These are phyloP conservation scores for Podabrus alpinus DNA, from an alignment of 2,888 invertebrate genomes.

Conservation along the genomic window DNA sequence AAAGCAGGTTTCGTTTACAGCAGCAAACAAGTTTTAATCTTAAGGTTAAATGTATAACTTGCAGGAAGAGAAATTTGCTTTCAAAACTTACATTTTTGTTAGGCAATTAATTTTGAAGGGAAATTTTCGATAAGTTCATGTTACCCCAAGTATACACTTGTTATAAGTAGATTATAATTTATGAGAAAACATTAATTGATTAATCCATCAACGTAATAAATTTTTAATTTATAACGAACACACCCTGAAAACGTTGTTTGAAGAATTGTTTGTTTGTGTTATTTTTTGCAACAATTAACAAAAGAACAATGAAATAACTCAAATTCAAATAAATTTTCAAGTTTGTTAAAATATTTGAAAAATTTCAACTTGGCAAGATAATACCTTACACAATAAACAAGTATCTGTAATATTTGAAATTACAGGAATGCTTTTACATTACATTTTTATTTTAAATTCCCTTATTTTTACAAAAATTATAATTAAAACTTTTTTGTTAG, in stretches of 20 bases:
- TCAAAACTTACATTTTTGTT: not conserved
- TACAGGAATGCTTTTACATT: not conserved
- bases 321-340: not conserved
- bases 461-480: not conserved
- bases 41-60: not conserved
- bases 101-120: not conserved
- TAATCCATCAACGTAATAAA: not conserved
- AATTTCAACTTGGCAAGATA: not conserved
- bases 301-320: not conserved
- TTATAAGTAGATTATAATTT: not conserved
- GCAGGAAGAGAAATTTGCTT: not conserved
- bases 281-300: not conserved
- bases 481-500: not conserved
- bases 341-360: not conserved
- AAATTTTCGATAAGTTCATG: not conserved
- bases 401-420: not conserved
- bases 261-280: not conserved
- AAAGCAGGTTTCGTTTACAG: not conserved
- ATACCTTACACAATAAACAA: not conserved
- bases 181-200: not conserved
- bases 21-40: not conserved
- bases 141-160: not conserved
- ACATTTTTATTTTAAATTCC: not conserved
- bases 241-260: not conserved
- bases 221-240: not conserved